Conservation (phyloP, 2,888 invertebrate genomes). For the Nomada fabriciana region DNA sequence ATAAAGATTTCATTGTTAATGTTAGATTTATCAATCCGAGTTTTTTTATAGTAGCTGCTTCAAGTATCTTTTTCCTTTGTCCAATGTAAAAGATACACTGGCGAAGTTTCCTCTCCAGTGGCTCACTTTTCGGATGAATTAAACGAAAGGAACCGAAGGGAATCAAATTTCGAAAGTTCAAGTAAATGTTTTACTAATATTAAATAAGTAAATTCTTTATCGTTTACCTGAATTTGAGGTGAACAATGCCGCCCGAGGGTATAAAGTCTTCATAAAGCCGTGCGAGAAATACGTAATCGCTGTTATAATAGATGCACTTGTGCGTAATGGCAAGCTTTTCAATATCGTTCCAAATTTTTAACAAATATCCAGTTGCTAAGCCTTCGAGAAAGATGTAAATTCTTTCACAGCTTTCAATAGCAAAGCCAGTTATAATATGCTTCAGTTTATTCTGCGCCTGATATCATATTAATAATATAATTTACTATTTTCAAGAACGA, state of each 20-base stretch:
- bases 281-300: constrained; percentile 36
- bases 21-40: constrained; percentile 47
- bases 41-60: constrained; percentile 33
- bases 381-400: constrained; percentile 57
- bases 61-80: constrained; percentile 4
- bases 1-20: constrained; percentile 46
- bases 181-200: background rate
- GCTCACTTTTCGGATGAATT: constrained; percentile 21
- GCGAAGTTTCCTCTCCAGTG: constrained; percentile 37
- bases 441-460: constrained; percentile 3
- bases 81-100: constrained; percentile 40
- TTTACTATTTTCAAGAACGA: background rate
- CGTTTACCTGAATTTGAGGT: constrained; percentile 41
- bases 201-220: background rate
- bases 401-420: constrained; percentile 30
- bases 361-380: constrained; percentile 42
- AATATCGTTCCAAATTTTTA: constrained; percentile 41
- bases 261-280: constrained; percentile 48
- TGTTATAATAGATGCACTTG: constrained; percentile 45
- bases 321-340: constrained; percentile 1
- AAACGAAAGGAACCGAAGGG: background rate
- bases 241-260: constrained; percentile 26
- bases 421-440: constrained; percentile 49
- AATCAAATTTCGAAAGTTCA: background rate
- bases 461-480: background rate